Conservation (phyloP, 1,140 invertebrate genomes). For the Dysdera silvatica region DNA sequence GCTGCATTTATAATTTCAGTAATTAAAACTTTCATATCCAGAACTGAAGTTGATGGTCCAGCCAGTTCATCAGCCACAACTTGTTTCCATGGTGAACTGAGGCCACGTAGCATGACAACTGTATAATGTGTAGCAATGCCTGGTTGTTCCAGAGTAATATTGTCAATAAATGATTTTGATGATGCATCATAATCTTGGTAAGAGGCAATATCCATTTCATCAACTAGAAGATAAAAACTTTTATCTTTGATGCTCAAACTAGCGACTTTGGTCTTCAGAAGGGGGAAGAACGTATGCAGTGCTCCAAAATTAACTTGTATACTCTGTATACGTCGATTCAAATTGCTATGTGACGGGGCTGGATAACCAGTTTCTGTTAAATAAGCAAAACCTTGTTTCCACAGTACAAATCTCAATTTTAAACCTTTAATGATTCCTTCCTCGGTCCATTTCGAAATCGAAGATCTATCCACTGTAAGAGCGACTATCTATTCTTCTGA, state of each 20-base stretch:
- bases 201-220: neutral
- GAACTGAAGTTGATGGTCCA: neutral
- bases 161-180: neutral
- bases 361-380: neutral
- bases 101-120: neutral
- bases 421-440: neutral
- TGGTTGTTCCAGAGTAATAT: neutral
- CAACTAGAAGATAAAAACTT: too few species aligned
- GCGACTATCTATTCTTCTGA: too few species aligned
- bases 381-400: neutral
- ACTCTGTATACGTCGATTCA: neutral
- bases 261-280: neutral
- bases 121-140: neutral
- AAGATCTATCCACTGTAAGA: too few species aligned
- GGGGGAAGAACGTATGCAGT: neutral
- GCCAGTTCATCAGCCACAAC: neutral
- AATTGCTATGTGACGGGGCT: neutral
- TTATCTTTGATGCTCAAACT: neutral
- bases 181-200: neutral
- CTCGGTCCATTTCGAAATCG: neutral
- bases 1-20: neutral
- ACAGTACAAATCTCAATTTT: neutral
- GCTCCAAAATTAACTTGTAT: neutral
- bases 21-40: neutral
- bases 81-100: neutral